Base-by-base conservation (phyloP, 1,140 invertebrate genomes). In the silkworm (Bombyx mori) region DNA sequence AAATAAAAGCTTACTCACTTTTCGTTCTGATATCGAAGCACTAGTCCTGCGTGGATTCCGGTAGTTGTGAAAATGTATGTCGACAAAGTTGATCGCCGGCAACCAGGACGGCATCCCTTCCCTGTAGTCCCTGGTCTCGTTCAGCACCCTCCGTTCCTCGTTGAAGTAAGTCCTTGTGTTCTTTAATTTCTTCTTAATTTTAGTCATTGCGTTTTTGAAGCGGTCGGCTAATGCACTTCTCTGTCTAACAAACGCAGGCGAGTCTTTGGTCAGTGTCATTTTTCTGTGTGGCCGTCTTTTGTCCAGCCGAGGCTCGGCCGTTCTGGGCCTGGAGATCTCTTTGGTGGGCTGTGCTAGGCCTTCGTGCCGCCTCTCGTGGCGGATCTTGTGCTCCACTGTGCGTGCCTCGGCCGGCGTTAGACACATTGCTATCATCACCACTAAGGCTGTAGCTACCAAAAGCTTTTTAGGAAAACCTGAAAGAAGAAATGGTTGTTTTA, bases 381-480 rank as follows among this genome's bases (percentile, higher is more conserved):
- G 49, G 50, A 65, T 60, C 55, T 61, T 71, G 49, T 71, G 67
- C 10, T 65, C 63, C 22, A 64, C 47, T 44, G 79, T 63, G 49
- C 73, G 71, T 18, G 77, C 71, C 54, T 86, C 81, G 42, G 62
- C 63, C 46, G 78, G 71, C 52, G 67, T 76, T 26, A 84, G 63
- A 61, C 75, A 82, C 82, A 85, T 85, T 54, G 75, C 65, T 65
- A 86, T 69, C 54, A 85, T 72, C 61, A 80, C 66, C 60, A 82
- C 61, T 71, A 87, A 57, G 52, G 77, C 73, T 73, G 75, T 70
- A 83, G 78, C 82, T 79, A 84, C 74, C 71, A 85, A 76, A 65
- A 85, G 81, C 82, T 77, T 87, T 80, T 83, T 84, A 66, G 78
- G 72, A 81, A 82, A 81, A 86, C 78, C 83, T 87, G 79, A 4